Percentiles rank a stretch among this genome's conserved stretches.
Evolutionary conservation across 53 echinoderm and acorn worm species (phyloP).

Genomic region (Mesocentrotus franciscanus): DNA sequence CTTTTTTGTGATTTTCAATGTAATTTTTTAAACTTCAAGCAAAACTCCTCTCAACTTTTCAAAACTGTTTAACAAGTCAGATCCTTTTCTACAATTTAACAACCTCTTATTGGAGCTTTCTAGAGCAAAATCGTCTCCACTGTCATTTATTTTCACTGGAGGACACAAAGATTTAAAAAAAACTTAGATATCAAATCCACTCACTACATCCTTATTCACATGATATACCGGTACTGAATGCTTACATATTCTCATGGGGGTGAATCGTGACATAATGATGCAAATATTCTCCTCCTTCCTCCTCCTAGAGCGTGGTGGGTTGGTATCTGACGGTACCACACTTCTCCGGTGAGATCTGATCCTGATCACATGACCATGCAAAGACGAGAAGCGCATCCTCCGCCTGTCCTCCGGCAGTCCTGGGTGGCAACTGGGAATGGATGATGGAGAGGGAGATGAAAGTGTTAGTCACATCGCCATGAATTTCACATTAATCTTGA

Average conservation of each 20-base stretch:
- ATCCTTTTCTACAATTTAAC: no score
- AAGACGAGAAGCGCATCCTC: conserved; percentile 89
- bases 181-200: no score
- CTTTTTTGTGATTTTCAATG: no score
- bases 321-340: background rate
- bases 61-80: no score
- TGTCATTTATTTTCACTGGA: no score
- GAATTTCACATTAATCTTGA: background rate
- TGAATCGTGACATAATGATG: conserved; percentile 7
- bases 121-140: no score
- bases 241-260: conserved; percentile 24
- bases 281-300: background rate
- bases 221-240: background rate
- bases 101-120: no score
- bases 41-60: no score
- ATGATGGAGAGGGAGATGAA: conserved; percentile 4
- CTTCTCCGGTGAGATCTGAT: conserved; percentile 60
- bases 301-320: conserved; percentile 34
- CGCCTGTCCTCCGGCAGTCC: conserved; percentile 65
- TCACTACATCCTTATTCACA: background rate
- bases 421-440: conserved; percentile 80
- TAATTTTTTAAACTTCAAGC: no score
- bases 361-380: conserved; percentile 77
- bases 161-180: no score
- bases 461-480: background rate